A percentile compares a stretch with the other conserved stretches of the same genome.
phyloP scores from a whole-genome alignment of 2,888 invertebrate genomes.

The Pandemis cinnamomeana region DNA sequence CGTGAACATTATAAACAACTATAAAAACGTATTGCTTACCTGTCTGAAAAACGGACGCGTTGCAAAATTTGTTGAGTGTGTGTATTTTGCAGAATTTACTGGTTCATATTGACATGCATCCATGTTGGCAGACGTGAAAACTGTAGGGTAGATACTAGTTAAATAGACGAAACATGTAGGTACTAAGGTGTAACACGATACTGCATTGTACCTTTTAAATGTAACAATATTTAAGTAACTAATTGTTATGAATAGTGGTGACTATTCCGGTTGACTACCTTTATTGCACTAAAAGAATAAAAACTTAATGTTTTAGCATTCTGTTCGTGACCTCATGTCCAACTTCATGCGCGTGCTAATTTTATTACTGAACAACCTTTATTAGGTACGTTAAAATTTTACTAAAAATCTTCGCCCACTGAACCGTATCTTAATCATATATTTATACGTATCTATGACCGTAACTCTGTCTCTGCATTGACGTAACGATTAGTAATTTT shows the following conservation, averaged over 20 bases:
- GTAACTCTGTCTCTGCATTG: too few relatives aligned
- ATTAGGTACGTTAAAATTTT: too few relatives aligned
- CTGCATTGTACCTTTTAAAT: neutral
- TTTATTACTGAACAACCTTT: too few relatives aligned
- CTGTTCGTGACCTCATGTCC: neutral
- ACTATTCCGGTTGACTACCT: neutral
- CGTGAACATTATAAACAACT: too few relatives aligned
- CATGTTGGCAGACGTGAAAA: neutral
- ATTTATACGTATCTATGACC: too few relatives aligned
- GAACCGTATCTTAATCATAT: too few relatives aligned
- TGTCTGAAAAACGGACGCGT: neutral
- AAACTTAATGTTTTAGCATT: neutral
- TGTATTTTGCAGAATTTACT: neutral
- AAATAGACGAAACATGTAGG: neutral
- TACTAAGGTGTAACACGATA: neutral
- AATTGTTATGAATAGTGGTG: neutral
- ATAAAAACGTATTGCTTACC: neutral
- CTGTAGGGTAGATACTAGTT: neutral
- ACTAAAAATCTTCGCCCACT: too few relatives aligned
- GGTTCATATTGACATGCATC: slow-evolving; percentile 4
- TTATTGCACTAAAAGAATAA: neutral
- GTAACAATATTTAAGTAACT: neutral
- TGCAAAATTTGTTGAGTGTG: neutral
- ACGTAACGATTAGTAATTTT: too few relatives aligned
- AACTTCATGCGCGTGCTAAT: neutral